Evolutionary conservation across 1,140 invertebrate species (phyloP).

Genomic region (Tetramorium simillimum): DNA sequence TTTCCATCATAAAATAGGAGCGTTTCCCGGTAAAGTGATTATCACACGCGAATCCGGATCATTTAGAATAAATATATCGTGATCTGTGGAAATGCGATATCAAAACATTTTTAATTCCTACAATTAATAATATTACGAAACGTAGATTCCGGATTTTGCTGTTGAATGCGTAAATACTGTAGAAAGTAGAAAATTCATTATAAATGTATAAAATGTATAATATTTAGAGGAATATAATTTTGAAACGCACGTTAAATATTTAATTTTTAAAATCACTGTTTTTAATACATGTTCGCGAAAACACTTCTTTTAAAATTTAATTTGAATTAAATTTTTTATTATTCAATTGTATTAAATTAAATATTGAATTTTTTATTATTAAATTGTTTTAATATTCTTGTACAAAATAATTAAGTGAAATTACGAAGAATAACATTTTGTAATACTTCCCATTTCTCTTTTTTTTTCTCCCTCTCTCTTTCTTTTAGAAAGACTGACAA

Average conservation of each 20-base stretch:
- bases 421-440: background rate
- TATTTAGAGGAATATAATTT: background rate
- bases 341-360: background rate
- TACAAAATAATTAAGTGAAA: background rate
- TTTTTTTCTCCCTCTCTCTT: background rate
- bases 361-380: background rate
- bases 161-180: background rate
- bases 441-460: background rate
- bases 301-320: background rate
- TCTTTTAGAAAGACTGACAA: no score
- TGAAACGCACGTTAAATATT: background rate
- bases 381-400: no score
- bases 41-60: background rate
- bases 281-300: no score
- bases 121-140: slow-evolving; percentile 6
- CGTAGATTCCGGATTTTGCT: background rate
- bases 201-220: no score
- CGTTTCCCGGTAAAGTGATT: slow-evolving; percentile 39
- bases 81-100: background rate
- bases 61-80: background rate
- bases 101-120: background rate
- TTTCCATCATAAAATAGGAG: slow-evolving; percentile 33
- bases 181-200: background rate
- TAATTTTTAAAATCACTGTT: background rate
- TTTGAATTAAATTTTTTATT: background rate